Base-by-base conservation (phyloP, 2,797 vertebrate genomes). In the Poeciliopsis presidionis region DNA sequence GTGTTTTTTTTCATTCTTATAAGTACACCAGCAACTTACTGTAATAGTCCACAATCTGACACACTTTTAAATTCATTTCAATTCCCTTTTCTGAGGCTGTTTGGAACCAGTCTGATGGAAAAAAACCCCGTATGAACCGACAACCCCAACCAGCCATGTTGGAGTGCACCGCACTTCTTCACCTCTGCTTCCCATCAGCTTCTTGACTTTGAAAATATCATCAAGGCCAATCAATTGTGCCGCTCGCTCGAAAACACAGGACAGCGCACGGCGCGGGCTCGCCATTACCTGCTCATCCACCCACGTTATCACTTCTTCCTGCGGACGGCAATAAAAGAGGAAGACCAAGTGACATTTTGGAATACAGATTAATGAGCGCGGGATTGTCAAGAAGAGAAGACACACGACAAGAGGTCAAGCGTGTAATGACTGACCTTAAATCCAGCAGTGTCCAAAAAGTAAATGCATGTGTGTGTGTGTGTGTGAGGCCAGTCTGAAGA, bases 331-430 rank as follows among this genome's bases (percentile, higher is more conserved):
- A 78, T 30, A 49, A 22, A 67, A 74, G 51, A 73, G 70, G 81
- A 76, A 71, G 65, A 71, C 71, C 85, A 61, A 73, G 65, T 88
- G 86, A 85, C 87, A 88, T 90, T 90, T 91, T 33, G 55, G 78
- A 87, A 90, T 78, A 73, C 74, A 84, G 87, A 92, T 90, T 90
- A 91, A 91, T 86, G 90, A 91, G 87, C 84, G 16, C 74, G 7
- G 57, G 73, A 87, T 74, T 79, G 84, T 79, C 49, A 20, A 51
- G 71, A 78, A 80, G 81, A 74, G 83, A 81, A 71, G 85, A 86
- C 30, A 74, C 43, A 20, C 39, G 73, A 74, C 88, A 76, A 30
- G 84, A 85, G 87, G 84, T 88, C 86, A 88, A 86, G 82, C 85
- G 73, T 86, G 85, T 84, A 85, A 89, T 88, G 84, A 81, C 74